These are phyloP conservation scores for Aleiodes sp. DNA, from an alignment of 1,140 invertebrate species.

Conservation along the genomic window DNA sequence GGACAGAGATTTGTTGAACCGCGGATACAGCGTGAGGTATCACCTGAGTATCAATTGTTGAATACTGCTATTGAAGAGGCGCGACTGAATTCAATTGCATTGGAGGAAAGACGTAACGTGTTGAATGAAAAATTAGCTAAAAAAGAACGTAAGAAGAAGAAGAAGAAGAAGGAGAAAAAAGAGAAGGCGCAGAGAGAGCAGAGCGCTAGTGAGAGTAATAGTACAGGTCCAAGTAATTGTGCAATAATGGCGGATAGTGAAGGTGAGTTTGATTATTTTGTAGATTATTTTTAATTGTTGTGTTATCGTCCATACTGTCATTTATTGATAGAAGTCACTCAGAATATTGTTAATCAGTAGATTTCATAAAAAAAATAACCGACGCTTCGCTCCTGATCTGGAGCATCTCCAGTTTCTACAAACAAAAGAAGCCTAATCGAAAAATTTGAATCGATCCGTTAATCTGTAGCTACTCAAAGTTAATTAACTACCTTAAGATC, in stretches of 20 bases:
- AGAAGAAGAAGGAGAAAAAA: constrained; percentile 73
- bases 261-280: constrained; percentile 47
- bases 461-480: no score
- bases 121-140: constrained; percentile 79
- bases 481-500: no score
- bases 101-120: constrained; percentile 75
- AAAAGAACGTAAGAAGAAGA: constrained; percentile 77
- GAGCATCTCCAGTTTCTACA: no score
- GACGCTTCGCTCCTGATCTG: no score
- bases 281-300: no score
- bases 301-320: no score
- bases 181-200: constrained; percentile 53
- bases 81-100: constrained; percentile 72
- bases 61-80: constrained; percentile 80
- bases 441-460: no score
- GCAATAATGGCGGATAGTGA: constrained; percentile 60
- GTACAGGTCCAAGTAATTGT: constrained; percentile 57
- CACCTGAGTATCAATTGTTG: constrained; percentile 76
- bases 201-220: constrained; percentile 58
- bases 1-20: constrained; percentile 66
- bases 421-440: no score
- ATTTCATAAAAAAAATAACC: no score
- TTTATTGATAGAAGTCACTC: no score
- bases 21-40: constrained; percentile 68
- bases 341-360: no score